Evolutionary conservation across 1,140 invertebrate species (phyloP).

Genomic region (Anthonomus grandis): DNA sequence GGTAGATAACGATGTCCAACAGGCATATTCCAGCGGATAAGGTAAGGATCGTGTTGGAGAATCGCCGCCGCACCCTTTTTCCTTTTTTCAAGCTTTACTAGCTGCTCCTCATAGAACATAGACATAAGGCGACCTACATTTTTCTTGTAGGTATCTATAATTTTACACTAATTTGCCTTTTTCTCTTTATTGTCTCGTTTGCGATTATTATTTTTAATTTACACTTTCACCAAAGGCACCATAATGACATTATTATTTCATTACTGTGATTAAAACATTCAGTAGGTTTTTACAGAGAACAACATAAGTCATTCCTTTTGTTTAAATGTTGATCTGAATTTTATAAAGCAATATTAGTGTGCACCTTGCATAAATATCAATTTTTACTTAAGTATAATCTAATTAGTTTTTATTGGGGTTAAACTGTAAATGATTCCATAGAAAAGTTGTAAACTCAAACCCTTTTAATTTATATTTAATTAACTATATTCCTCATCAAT

Average conservation of each 20-base stretch:
- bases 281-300: too few species aligned
- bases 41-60: constrained; percentile 28
- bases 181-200: constrained; percentile 1
- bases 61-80: constrained; percentile 28
- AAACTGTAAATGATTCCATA: too few species aligned
- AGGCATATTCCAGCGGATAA: constrained; percentile 34
- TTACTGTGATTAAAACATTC: too few species aligned
- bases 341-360: too few species aligned
- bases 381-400: too few species aligned
- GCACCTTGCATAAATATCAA: too few species aligned
- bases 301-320: too few species aligned
- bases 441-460: too few species aligned
- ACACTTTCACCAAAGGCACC: constrained; percentile 10
- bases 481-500: too few species aligned
- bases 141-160: constrained; percentile 12
- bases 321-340: too few species aligned
- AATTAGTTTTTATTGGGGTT: too few species aligned
- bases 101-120: constrained; percentile 26
- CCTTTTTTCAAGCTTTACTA: constrained; percentile 23
- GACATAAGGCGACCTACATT: constrained; percentile 34
- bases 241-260: neutral
- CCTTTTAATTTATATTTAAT: too few species aligned
- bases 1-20: constrained; percentile 29
- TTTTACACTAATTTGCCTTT: neutral
- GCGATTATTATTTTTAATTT: constrained; percentile 8